Evolutionary conservation across 2,113 vertebrate species (phyloP), one percentile per base, ranked within the genome.

Genomic region (Sander lucioperca): DNA sequence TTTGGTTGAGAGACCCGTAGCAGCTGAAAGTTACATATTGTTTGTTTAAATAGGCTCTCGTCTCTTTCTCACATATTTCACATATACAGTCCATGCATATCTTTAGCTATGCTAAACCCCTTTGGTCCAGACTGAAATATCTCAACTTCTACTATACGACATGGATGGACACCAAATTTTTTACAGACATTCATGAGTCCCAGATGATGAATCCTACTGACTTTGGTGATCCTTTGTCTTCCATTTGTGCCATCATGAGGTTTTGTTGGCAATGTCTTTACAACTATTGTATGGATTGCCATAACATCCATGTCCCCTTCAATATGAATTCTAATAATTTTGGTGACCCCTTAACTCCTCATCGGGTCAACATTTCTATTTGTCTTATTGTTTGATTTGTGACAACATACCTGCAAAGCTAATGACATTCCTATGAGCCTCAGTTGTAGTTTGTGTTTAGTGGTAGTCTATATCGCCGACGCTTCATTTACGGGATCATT

Each of bases 1-100:
- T 25, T 25, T 25, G 25, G 25, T 25, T 25, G 25, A 25, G 25
- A 25, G 25, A 25, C n/a, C n/a, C n/a, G n/a, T n/a, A n/a, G n/a
- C n/a, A n/a, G n/a, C n/a, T n/a, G n/a, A n/a, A n/a, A n/a, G n/a
- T n/a, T n/a, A n/a, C n/a, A n/a, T n/a, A n/a, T n/a, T n/a, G n/a
- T n/a, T n/a, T n/a, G n/a, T n/a, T n/a, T n/a, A n/a, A n/a, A n/a
- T 30, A 45, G 23, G 3, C 2, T 14, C 21, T 66, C 1, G 27
- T 54, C 39, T 45, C 47, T 65, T 76, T 59, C 33, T 53, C 48
- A 30, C 51, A 45, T 36, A 15, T 74, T 69, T 67, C 36, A 47
- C 9, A 45, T 19, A 18, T 39, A 47, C 18, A 56, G 3, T 5
- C n/a, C 11, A 65, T 45, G 33, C 15, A 15, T 7, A 30, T 30